Percentiles rank a stretch among this genome's conserved stretches.
Evolutionary conservation across 1,140 invertebrate genomes (phyloP).

Genomic region (Microvelia longipes): DNA sequence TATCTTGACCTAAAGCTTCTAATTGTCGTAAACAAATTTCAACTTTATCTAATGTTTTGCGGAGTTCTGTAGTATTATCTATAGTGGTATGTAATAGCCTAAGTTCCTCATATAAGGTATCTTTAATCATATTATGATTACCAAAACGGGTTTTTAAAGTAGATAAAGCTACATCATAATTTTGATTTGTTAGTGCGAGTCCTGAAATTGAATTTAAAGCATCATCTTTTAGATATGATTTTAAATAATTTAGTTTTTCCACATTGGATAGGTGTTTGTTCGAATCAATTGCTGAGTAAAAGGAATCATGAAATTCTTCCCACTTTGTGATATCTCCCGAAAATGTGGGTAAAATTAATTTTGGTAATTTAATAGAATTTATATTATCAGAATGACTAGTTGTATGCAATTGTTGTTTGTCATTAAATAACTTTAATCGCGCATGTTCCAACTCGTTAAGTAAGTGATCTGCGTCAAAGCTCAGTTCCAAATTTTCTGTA

Average conservation of each 20-base stretch:
- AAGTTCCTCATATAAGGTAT: background rate
- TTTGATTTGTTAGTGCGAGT: background rate
- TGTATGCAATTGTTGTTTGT: too few species aligned
- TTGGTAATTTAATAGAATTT: background rate
- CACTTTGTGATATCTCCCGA: background rate
- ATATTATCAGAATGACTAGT: too few species aligned
- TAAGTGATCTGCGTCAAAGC: too few species aligned
- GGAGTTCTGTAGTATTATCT: background rate
- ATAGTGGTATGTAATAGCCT: background rate
- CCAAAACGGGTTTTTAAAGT: background rate
- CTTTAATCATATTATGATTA: background rate
- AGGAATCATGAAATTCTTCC: background rate
- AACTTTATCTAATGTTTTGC: background rate
- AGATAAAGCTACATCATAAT: background rate
- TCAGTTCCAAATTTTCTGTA: too few species aligned
- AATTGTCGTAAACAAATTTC: background rate
- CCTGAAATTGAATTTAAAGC: background rate
- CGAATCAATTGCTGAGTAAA: background rate
- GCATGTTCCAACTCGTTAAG: too few species aligned
- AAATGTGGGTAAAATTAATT: background rate
- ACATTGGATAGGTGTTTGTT: background rate
- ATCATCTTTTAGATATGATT: background rate
- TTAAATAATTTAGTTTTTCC: background rate
- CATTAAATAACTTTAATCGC: too few species aligned
- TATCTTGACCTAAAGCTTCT: background rate